A percentile compares a stretch with the other conserved stretches of the same genome.
Evolutionary conservation across 2,113 vertebrate genomes (phyloP).

Genomic region (Cebus imitator): DNA sequence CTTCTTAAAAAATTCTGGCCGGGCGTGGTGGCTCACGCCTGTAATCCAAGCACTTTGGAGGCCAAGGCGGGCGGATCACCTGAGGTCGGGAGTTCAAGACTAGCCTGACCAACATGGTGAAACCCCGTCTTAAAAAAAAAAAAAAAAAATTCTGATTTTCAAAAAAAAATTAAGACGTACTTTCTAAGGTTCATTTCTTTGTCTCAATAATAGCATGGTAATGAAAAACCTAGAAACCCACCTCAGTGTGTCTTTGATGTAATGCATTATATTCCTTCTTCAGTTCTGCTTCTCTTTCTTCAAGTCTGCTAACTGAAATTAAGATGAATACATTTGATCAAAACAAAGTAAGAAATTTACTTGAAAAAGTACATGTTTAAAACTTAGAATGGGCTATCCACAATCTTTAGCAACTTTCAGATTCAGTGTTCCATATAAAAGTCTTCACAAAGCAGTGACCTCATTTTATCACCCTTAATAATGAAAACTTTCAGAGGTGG

Average conservation of each 20-base stretch:
- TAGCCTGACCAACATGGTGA: too few relatives aligned
- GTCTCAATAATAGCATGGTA: background rate
- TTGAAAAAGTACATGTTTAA: slow-evolving; percentile 31
- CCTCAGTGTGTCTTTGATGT: slow-evolving; percentile 98
- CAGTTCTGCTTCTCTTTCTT: slow-evolving; percentile 96
- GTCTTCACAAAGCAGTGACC: background rate
- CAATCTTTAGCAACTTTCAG: slow-evolving; percentile 5
- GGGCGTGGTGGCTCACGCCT: too few relatives aligned
- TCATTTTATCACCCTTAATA: background rate
- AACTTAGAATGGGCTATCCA: background rate
- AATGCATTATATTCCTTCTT: slow-evolving; percentile 97
- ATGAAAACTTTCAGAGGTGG: background rate
- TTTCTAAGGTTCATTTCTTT: background rate
- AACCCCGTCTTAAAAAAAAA: too few relatives aligned
- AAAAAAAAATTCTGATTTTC: background rate
- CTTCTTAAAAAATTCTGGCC: background rate
- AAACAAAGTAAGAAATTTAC: slow-evolving; percentile 50
- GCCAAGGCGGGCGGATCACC: too few relatives aligned
- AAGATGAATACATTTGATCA: slow-evolving; percentile 74
- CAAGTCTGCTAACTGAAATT: slow-evolving; percentile 94
- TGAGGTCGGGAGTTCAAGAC: too few relatives aligned
- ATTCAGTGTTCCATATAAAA: background rate
- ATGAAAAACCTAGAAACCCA: slow-evolving; percentile 75
- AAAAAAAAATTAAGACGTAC: slow-evolving; percentile 33
- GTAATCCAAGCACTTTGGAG: too few relatives aligned